Conservation (phyloP, 2,113 vertebrate genomes). For the Apus apus region DNA sequence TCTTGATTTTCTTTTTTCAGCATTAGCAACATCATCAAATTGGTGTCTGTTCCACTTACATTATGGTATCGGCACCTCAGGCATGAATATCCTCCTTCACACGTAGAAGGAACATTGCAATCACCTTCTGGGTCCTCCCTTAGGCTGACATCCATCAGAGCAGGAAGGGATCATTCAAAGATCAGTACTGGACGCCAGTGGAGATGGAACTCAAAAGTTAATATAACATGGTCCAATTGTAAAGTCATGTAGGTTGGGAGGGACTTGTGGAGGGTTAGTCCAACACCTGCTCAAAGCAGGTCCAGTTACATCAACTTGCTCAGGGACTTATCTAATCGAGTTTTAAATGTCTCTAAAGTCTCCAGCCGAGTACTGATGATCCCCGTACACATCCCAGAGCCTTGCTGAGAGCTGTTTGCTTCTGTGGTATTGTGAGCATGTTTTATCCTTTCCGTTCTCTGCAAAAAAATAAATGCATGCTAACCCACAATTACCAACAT, state of each 20-base stretch:
- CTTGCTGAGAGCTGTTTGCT: not conserved
- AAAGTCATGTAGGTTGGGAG: not conserved
- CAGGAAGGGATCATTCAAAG: not conserved
- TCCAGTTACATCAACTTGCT: not conserved
- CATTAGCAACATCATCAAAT: not conserved
- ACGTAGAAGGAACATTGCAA: not conserved
- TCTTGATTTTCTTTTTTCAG: not conserved
- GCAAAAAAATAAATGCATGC: not conserved
- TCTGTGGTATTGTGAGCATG: not conserved
- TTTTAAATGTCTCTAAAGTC: not conserved
- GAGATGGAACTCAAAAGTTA: not conserved
- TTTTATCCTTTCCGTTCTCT: not conserved
- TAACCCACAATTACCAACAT: not conserved
- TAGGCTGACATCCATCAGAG: not conserved
- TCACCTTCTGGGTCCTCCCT: not conserved
- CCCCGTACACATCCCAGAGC: not conserved
- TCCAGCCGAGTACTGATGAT: fast-evolving
- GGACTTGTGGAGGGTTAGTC: not conserved
- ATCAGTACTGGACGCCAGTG: not conserved
- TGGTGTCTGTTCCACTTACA: not conserved
- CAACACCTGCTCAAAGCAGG: not conserved
- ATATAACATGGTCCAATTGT: fast-evolving
- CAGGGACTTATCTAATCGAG: not conserved
- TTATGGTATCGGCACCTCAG: not conserved
- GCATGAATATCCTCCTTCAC: not conserved